Base-by-base conservation (phyloP, 2,113 vertebrate genomes). In the Piaya cayana region DNA sequence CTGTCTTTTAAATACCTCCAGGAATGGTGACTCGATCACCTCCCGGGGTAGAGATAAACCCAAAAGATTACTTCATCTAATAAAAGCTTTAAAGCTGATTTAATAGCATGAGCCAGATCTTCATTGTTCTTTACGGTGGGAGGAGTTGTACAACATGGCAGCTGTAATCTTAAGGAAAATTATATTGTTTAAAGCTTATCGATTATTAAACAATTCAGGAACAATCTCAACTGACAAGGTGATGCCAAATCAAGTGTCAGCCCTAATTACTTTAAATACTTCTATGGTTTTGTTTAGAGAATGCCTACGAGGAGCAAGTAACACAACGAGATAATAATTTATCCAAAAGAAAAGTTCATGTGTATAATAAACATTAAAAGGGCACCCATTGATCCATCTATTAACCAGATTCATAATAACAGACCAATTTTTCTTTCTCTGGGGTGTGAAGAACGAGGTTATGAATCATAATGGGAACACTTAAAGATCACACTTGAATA, bases 401-500 rank as follows among this genome's bases (percentile, higher is more conserved):
- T 88, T 95, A 92, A 96, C 90, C 91, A 92, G 58, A 96, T 91
- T 91, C 88, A 60, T 92, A 96, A 74, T 76, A 94, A 95, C 4
- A 84, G 75, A 77, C 45, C 47, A 45, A 85, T 96, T 96, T 89
- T 91, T 95, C 52, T 87, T 49, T 86, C 86, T 81, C 81, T 75
- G 71, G 59, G 47, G 58, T 92, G 47, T 92, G 82, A 89, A 95
- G 76, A 95, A 91, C 64, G 43, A 89, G 60, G 69, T 84, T 93
- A 94, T 90, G 75, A 95, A 92, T 94, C 89, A 92, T 53, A 94
- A 76, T 7, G 3, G 26, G 81, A 87, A 58, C 47, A 86, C 32
- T 88, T 87, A 70, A 85, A 81, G 78, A 96, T 94, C 88, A 93
- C 83, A 96, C 91, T 93, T 88, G 92, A 97, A 86, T 94, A 94